Evolutionary conservation across 2,888 invertebrate species (phyloP).

Genomic region (Zhengitettix transpicula): DNA sequence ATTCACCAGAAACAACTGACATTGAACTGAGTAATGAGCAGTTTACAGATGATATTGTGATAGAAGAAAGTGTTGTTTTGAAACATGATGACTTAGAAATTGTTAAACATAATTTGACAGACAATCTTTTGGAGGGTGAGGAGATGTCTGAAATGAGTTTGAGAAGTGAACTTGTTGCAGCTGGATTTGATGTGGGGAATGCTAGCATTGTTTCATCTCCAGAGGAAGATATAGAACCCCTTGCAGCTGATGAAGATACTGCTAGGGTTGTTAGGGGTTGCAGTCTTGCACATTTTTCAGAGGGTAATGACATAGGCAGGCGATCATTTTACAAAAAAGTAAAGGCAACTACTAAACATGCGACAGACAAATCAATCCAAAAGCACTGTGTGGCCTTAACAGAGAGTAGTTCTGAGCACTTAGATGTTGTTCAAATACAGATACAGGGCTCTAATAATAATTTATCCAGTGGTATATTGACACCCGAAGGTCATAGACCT

Average conservation of each 20-base stretch:
- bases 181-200: constrained; percentile 14
- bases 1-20: constrained; percentile 68
- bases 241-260: constrained; percentile 8
- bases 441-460: constrained; percentile 12
- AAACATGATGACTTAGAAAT: not conserved
- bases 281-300: constrained; percentile 65
- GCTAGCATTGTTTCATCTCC: not conserved
- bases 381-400: constrained; percentile 2
- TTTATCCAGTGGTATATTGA: constrained; percentile 4
- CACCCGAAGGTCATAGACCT: constrained; percentile 7
- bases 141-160: not conserved
- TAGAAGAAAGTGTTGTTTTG: not conserved
- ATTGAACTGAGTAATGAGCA: constrained; percentile 11
- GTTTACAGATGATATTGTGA: not conserved
- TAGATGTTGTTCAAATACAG: constrained; percentile 11
- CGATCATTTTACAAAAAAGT: constrained; percentile 38
- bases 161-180: constrained; percentile 15
- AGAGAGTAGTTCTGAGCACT: constrained; percentile 1
- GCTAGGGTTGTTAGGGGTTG: constrained; percentile 39
- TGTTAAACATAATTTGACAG: not conserved
- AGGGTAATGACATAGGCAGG: constrained; percentile 67
- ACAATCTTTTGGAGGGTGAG: not conserved
- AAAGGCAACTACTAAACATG: not conserved
- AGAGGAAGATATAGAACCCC: not conserved
- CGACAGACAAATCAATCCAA: not conserved